Percentiles rank a stretch among this genome's conserved stretches.
These are phyloP conservation scores for Pelodytes ibericus DNA, from an alignment of 2,797 vertebrate genomes.

Conservation along the genomic window DNA sequence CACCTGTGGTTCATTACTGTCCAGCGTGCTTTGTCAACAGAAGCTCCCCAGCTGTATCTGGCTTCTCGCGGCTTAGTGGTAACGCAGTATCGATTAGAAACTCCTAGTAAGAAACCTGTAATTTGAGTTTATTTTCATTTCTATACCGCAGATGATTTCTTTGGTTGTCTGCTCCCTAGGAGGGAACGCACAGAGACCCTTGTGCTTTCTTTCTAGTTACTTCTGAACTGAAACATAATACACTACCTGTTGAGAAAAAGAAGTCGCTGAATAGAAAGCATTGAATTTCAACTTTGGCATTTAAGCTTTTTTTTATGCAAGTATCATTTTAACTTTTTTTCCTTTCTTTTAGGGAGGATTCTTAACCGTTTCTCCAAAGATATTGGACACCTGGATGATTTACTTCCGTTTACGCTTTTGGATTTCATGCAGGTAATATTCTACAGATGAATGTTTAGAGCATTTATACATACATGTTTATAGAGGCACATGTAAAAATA, in stretches of 20 bases:
- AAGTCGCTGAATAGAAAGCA: constrained; percentile 23
- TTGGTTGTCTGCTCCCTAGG: constrained; percentile 13
- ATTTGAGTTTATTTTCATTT: constrained; percentile 40
- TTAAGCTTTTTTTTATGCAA: constrained; percentile 6
- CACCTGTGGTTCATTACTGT: background rate
- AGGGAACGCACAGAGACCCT: constrained; percentile 1
- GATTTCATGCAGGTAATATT: constrained; percentile 92
- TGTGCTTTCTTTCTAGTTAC: constrained; percentile 9
- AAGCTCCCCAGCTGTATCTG: background rate
- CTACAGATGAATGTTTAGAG: background rate
- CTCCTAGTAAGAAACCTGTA: constrained; percentile 1
- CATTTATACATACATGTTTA: background rate
- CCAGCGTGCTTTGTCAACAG: background rate
- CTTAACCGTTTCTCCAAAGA: constrained; percentile 94
- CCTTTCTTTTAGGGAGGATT: constrained; percentile 73
- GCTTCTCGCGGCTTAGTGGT: background rate
- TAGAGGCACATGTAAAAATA: background rate
- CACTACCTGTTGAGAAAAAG: constrained; percentile 9
- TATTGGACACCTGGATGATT: constrained; percentile 92
- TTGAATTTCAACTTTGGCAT: constrained; percentile 35
- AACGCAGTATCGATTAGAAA: constrained; percentile 7
- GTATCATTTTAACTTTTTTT: constrained; percentile 13
- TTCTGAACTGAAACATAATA: constrained; percentile 11
- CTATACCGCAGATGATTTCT: constrained; percentile 6
- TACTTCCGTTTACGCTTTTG: constrained; percentile 89